Evolutionary conservation across 2,113 vertebrate species (phyloP), one percentile per base, ranked within the genome.

Genomic region (Balaenoptera acutorostrata): DNA sequence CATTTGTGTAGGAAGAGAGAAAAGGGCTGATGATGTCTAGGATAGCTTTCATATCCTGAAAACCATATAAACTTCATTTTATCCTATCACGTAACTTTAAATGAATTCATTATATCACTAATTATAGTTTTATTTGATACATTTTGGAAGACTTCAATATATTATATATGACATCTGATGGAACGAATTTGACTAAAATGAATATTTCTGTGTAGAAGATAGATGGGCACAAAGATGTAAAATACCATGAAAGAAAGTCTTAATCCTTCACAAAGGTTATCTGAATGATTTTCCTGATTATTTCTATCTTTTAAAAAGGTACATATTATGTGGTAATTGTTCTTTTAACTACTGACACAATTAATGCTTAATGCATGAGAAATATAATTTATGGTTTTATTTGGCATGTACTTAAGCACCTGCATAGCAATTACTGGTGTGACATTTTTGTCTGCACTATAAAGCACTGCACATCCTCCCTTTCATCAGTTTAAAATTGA

Each of bases 281-380:
- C 71, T 41, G 90, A 97, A 96, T 83, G 95, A 97, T 97, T 97
- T 63, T 95, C 39, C 72, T 94, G 33, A 98, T 88, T 95, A 91
- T 90, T 97, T 92, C 91, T 96, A 25, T 92, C 57, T 94, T 97
- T 57, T 78, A 75, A 97, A 97, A 96, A 86, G 90, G 71, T 86
- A 86, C 69, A 80, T 66, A 72, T 88, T 96, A 59, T 33, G 29
- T 72, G 1, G 10, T 82, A 96, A 96, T 95, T 88, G 84, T 88
- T 93, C 91, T 97, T 97, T 29, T 83, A 95, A 96, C n/a, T 96
- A 69, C 39, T 91, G 75, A 68, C 88, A 88, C 33, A 93, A 97
- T 59, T 97, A 92, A 92, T 57, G 8, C 4, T 88, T 97, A 97
- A 95, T 93, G 25, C 94, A n/a, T 46, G 57, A 93, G 71, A 93